phyloP scores from a whole-genome alignment of 1,140 invertebrate genomes.

The Rhopalosiphum padi region DNA sequence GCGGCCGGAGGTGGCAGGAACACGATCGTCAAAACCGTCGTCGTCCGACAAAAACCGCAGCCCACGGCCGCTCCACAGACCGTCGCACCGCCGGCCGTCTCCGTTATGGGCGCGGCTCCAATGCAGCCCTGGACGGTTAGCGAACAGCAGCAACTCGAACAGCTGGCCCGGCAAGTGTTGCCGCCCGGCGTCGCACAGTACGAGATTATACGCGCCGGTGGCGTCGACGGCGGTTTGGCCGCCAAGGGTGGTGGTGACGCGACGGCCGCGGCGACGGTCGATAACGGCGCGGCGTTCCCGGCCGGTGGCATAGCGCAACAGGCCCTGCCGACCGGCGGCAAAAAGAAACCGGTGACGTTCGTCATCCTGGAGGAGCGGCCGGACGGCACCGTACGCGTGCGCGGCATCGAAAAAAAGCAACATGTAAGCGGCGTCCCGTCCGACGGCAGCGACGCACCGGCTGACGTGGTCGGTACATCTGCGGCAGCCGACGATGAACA shows the following conservation, averaged over 20 bases:
- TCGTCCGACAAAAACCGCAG: conserved; percentile 14
- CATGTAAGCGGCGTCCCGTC: conserved; percentile 69
- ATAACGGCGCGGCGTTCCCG: background rate
- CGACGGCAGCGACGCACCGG: conserved; percentile 64
- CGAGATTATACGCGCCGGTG: conserved; percentile 76
- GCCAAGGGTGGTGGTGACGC: background rate
- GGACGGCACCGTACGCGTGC: conserved; percentile 82
- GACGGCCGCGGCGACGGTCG: background rate
- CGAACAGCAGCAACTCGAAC: conserved; percentile 72
- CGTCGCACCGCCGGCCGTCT: conserved; percentile 60
- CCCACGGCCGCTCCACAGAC: background rate
- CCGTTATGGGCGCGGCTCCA: conserved; percentile 59
- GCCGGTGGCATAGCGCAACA: background rate
- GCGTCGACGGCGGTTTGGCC: conserved; percentile 65
- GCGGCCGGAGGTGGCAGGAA: background rate
- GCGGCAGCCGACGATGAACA: conserved; percentile 67
- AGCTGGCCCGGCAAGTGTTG: conserved; percentile 77
- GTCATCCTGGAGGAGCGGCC: conserved; percentile 84
- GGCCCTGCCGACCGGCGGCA: conserved; percentile 61
- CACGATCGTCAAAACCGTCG: conserved; percentile 21
- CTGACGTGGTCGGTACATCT: background rate
- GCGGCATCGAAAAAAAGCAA: conserved; percentile 74
- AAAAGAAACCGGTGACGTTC: conserved; percentile 82
- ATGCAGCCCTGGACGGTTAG: conserved; percentile 65
- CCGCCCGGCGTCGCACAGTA: conserved; percentile 76